Base-by-base conservation (phyloP, 2,888 invertebrate species). In the Drosophila nigritarsus region DNA sequence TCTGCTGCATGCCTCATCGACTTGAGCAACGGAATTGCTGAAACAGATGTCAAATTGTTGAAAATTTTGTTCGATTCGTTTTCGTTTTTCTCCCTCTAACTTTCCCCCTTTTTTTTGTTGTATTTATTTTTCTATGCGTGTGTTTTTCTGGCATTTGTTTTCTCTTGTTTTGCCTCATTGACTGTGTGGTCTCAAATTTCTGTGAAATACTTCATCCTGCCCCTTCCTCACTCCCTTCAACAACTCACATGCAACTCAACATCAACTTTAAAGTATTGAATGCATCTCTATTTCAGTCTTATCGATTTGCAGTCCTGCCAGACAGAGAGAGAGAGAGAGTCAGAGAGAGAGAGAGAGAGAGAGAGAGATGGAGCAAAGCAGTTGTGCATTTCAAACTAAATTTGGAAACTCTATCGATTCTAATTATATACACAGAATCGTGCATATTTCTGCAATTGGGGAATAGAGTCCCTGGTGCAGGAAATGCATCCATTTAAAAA, bases 1-100 rank as follows among this genome's bases (percentile, higher is more conserved):
- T 76, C 69, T 71, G 68, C 66, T 64, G 66, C 67, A 73, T 76
- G 83, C 83, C 71, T 72, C 80, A 76, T 66, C 73, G 74, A 71
- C 56, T 65, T 18, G 66, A 36, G 69, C 83, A 68, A 45, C 64
- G 53, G 34, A 73, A 77, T 78, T 82, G 85, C 75, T 87, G 87
- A 85, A 85, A 89, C 85, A 85, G 85, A 85, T 85, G 85, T 85
- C 85, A 85, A 85, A 89, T 89, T 85, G 89, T 84, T 87, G 63
- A 73, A 79, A 71, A 87, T 80, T 75, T 70, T 62, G 20, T 63
- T 62, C 51, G 4, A 55, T 27, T 58, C 55, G 20, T 13, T 66
- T 18, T 11, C 15, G 2, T 49, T 56, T 55, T 32, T 55, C 18
- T 38, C 38, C 3, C 36, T 18, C 18, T 18, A 38, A 38, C 18